Conservation (phyloP, 2,888 invertebrate species). For the Podabrus alpinus region DNA sequence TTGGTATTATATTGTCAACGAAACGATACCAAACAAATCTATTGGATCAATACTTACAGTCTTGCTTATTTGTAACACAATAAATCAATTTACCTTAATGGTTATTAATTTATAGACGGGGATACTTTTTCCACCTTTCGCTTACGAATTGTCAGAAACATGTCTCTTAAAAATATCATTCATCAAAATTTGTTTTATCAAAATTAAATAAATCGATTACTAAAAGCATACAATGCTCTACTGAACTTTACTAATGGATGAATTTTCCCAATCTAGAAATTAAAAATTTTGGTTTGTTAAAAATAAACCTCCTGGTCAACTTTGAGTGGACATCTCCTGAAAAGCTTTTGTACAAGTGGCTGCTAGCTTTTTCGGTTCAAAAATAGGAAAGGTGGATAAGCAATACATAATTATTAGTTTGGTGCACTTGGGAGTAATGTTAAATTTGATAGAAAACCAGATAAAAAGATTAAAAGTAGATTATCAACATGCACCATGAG, state of each 20-base stretch:
- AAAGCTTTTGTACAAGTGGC: too few relatives aligned
- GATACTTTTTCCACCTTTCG: background rate
- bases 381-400: too few relatives aligned
- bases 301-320: background rate
- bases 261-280: background rate
- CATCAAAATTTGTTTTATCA: background rate
- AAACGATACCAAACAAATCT: background rate
- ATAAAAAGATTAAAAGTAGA: too few relatives aligned
- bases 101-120: background rate
- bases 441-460: too few relatives aligned
- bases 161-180: background rate
- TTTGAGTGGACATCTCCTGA: background rate
- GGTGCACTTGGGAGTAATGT: too few relatives aligned
- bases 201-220: too few relatives aligned
- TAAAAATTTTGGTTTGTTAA: too few relatives aligned
- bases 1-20: background rate
- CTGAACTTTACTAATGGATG: background rate
- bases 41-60: background rate
- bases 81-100: background rate
- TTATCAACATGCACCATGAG: too few relatives aligned
- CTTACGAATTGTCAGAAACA: background rate
- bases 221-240: too few relatives aligned
- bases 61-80: background rate
- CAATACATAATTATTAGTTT: too few relatives aligned
- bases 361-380: too few relatives aligned